These are phyloP conservation scores for Reticulitermes lucifugus DNA, from an alignment of 2,888 invertebrate species.

Conservation along the genomic window DNA sequence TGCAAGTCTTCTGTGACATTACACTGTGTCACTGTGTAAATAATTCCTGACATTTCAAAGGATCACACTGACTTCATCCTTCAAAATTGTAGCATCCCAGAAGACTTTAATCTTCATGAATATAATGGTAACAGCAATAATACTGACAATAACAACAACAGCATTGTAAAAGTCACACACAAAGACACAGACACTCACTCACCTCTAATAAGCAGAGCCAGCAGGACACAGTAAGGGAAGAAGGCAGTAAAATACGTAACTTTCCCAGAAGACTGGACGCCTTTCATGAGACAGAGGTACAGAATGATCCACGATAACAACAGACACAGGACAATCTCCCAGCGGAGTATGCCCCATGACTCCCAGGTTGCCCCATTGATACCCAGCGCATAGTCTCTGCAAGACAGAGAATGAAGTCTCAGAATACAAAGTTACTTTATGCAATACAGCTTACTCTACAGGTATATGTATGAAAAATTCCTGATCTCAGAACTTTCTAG, in stretches of 20 bases:
- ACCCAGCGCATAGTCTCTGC: slow-evolving; percentile 51
- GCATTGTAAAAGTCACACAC: neutral
- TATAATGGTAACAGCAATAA: neutral
- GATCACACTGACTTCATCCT: no score
- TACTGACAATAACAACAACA: neutral
- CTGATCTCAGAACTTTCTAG: no score
- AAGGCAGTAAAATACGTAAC: slow-evolving; percentile 51
- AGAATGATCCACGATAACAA: slow-evolving; percentile 63
- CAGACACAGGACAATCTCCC: slow-evolving; percentile 65
- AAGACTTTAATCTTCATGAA: no score
- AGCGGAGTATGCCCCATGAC: slow-evolving; percentile 60
- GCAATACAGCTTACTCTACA: no score
- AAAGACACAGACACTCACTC: slow-evolving; percentile 21
- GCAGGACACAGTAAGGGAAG: slow-evolving; percentile 52
- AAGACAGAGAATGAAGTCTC: neutral
- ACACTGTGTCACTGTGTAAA: no score
- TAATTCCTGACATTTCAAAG: no score
- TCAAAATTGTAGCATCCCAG: no score
- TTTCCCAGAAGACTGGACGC: slow-evolving; percentile 57
- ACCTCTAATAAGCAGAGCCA: slow-evolving; percentile 53
- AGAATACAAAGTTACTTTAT: no score
- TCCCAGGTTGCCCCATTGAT: slow-evolving; percentile 56
- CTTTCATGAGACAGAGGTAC: slow-evolving; percentile 56
- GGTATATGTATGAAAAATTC: no score
- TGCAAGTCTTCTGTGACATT: no score